A percentile compares a stretch with the other conserved stretches of the same genome.
These are phyloP conservation scores for Myotis myotis DNA, from an alignment of 2,797 vertebrate species.

Conservation along the genomic window DNA sequence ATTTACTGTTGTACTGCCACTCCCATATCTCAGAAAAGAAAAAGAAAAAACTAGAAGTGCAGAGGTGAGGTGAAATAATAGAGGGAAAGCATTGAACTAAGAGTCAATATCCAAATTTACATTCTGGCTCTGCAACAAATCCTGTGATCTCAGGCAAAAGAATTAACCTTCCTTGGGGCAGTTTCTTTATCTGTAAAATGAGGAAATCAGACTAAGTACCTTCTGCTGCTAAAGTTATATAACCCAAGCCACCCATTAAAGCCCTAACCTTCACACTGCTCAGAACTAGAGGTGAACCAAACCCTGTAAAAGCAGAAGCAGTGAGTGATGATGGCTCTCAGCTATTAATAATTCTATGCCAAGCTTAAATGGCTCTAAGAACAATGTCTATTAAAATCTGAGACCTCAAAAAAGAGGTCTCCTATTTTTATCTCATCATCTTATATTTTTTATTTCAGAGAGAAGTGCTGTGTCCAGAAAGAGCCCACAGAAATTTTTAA, in stretches of 20 bases:
- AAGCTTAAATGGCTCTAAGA: conserved; percentile 1
- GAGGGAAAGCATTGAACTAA: neutral
- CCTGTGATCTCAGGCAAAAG: neutral
- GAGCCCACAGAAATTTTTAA: conserved; percentile 18
- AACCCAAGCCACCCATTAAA: neutral
- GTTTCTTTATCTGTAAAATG: conserved; percentile 47
- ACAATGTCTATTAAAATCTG: conserved; percentile 26
- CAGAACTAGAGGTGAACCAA: neutral
- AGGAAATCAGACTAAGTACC: conserved; percentile 17
- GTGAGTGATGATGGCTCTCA: neutral
- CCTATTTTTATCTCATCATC: conserved; percentile 41
- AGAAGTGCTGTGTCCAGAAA: neutral
- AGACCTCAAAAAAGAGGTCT: neutral
- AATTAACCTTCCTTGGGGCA: conserved; percentile 1
- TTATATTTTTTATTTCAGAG: conserved; percentile 4
- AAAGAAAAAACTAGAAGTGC: neutral
- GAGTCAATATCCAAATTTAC: neutral
- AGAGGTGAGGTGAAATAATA: neutral
- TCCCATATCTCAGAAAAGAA: neutral
- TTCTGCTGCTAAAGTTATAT: neutral
- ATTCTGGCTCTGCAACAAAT: neutral
- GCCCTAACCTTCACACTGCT: neutral
- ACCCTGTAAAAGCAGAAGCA: neutral
- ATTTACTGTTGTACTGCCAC: neutral
- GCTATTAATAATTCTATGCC: neutral